phyloP scores from a whole-genome alignment of 2,113 vertebrate genomes.

The Echinops telfairi region DNA sequence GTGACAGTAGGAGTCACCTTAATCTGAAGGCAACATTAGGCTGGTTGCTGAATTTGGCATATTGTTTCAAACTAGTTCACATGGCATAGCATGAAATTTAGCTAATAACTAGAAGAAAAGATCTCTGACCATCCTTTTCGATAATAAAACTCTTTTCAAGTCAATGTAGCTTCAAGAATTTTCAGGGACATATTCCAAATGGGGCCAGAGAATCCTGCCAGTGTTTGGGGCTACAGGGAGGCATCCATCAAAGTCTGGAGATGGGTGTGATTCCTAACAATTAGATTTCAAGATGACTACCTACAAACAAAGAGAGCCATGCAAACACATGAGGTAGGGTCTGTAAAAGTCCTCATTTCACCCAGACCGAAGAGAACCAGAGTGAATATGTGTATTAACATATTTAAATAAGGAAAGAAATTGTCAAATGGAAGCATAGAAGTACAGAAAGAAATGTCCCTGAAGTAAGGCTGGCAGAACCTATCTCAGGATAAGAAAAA shows the following conservation, averaged over 20 bases:
- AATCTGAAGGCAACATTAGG: background rate
- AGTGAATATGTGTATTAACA: background rate
- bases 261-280: background rate
- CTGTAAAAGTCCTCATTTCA: background rate
- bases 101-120: background rate
- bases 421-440: background rate
- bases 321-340: background rate
- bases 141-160: background rate
- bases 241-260: background rate
- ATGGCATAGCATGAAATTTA: background rate
- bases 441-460: background rate
- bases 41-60: background rate
- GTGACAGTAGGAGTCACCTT: background rate
- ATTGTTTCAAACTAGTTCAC: background rate
- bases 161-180: background rate
- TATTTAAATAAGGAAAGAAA: background rate
- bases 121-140: background rate
- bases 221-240: background rate
- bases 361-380: background rate
- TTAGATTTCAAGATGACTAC: background rate
- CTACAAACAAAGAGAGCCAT: background rate
- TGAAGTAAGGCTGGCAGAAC: background rate
- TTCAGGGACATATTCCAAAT: background rate
- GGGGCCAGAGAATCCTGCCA: background rate
- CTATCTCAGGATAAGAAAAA: background rate